These are phyloP conservation scores for Hydractinia echinata DNA, from an alignment of 30 jellyfish, hydroid and myxozoan species.

Conservation along the genomic window DNA sequence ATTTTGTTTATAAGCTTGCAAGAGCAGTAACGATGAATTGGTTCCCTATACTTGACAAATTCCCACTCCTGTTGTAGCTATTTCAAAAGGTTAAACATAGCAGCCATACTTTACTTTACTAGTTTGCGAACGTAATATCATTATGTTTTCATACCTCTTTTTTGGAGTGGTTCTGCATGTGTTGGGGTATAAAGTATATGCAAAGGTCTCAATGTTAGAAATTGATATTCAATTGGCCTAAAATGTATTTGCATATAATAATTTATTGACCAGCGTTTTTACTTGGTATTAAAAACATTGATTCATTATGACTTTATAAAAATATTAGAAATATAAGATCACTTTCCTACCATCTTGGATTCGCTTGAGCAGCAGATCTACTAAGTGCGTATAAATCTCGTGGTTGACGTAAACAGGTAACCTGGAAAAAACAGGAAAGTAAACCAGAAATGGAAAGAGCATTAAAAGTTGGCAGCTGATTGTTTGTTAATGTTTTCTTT, in stretches of 20 bases:
- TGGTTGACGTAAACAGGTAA: conserved; percentile 70
- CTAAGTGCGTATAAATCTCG: conserved; percentile 66
- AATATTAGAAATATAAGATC: neutral
- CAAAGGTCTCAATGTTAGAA: conserved; percentile 29
- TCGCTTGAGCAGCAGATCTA: conserved; percentile 39
- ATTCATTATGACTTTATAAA: no score
- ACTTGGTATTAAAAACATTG: neutral
- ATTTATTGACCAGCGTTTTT: neutral
- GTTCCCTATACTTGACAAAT: no score
- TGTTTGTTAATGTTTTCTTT: no score
- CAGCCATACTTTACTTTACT: neutral
- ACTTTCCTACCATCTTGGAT: conserved; percentile 59
- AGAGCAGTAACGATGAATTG: no score
- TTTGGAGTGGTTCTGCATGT: conserved; percentile 33
- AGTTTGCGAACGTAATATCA: neutral
- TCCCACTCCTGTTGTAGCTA: no score
- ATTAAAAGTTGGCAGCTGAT: no score
- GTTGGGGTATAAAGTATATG: conserved; percentile 44
- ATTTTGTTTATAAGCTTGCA: no score
- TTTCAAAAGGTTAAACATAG: neutral
- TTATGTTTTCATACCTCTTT: conserved; percentile 28
- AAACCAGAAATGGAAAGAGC: neutral
- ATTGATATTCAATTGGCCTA: conserved; percentile 49
- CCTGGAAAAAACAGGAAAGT: conserved; percentile 36
- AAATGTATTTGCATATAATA: neutral